Evolutionary conservation across 2,888 invertebrate genomes (phyloP), one percentile per base, ranked within the genome.

Genomic region (Labia minor): DNA sequence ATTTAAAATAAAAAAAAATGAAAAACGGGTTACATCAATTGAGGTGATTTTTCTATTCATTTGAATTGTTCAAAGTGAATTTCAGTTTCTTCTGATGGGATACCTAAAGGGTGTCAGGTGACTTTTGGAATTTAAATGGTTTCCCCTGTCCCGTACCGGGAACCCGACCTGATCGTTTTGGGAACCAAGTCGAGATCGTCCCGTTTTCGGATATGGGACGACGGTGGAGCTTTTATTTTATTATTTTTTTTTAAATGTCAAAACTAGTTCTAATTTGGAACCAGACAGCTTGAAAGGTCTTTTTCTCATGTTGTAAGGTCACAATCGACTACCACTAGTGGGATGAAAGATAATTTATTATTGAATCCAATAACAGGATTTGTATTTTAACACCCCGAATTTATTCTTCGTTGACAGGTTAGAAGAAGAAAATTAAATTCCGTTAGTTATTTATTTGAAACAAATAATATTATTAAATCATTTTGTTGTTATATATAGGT

Each of bases 311-410:
- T 11, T 3, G 33, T 16, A 49, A 49, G 49, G 16, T 49, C 49
- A 16, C 49, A 16, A n/a, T 49, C 49, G 49, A 14, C 49, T 16
- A 49, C 3, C 49, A 49, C 16, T n/a, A 49, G 49, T n/a, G 16
- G 49, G 16, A 49, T 49, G 49, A 49, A 49, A 49, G 49, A 16
- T 49, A 49, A 49, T 49, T 49, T 49, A 49, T 49, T 49, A 49
- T n/a, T 14, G 49, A 49, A n/a, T 49, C 49, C 49, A 49, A 49
- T 49, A 49, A 49, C 49, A 49, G 49, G 49, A 49, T 49, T 49
- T 16, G 16, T 16, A 4, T 14, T 49, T 49, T 49, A 49, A 14
- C 49, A 49, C 49, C n/a, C 49, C 14, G 49, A 49, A 49, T 11
- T 49, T n/a, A 4, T 49, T n/a, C 49, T 49, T 49, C n/a, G 49